Evolutionary conservation across 2,888 invertebrate genomes (phyloP), one percentile per base, ranked within the genome.

Genomic region (Coleophora flavipennella): DNA sequence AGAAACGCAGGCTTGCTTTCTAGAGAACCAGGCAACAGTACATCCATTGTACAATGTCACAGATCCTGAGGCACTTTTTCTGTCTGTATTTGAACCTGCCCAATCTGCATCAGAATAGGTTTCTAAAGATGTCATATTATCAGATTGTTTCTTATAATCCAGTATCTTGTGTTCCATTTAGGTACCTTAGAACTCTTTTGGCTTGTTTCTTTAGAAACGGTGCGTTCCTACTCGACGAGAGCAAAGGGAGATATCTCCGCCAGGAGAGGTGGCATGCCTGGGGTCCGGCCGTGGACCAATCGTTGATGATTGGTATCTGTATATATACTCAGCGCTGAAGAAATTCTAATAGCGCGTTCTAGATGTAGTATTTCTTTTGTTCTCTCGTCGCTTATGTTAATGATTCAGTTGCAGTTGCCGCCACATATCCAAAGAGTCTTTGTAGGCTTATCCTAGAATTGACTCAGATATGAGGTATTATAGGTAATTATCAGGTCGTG

Each of bases 51-150:
- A 27, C 10, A 33, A 27, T 1, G 31, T 13, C 2, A 31, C 33
- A 13, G n/a, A 13, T 9, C 38, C 38, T 13, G 31, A 31, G 10
- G 33, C 27, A 27, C 38, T 38, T 12, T 38, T 34, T 8, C 38
- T 33, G 10, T 33, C 28, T 10, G n/a, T 1, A 8, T 13, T 28
- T n/a, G 27, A 14, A n/a, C 33, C 38, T 29, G 28, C 27, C 38
- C 38, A 38, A 20, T 38, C 38, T 3, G 38, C 38, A 20, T 38
- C 38, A n/a, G 38, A 32, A 27, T 33, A 38, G 3, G 33, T 13
- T 13, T 33, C 33, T 7, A 27, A 3, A 11, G 7, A n/a, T 9
- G 10, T 34, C 6, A 8, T 12, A 20, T 13, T 14, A 26, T 26
- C 26, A n/a, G 8, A 11, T 25, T 14, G 25, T 8, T 25, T 12